Percentiles rank a stretch among this genome's conserved stretches.
phyloP scores from a whole-genome alignment of 2,888 invertebrate genomes.

The Pherbina coryleti region DNA sequence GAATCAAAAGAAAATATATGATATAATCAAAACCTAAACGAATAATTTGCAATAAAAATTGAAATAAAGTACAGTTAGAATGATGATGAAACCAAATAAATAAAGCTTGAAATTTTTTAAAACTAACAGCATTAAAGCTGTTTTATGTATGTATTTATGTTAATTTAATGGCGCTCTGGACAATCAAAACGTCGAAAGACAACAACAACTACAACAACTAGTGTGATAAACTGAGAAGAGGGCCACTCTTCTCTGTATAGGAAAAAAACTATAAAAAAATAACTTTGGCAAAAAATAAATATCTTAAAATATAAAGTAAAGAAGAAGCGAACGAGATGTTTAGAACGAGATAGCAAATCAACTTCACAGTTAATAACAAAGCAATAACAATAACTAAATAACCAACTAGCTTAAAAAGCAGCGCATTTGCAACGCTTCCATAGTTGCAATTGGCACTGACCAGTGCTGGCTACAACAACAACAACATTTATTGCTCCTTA shows the following conservation, averaged over 20 bases:
- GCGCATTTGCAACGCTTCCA: slow-evolving; percentile 9
- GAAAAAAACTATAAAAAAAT: neutral
- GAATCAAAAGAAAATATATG: neutral
- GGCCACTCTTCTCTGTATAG: no score
- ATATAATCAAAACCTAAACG: neutral
- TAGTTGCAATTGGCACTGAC: neutral
- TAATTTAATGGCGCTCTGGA: no score
- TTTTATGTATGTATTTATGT: no score
- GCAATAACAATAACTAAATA: neutral
- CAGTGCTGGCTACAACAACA: neutral
- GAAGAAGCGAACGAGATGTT: neutral
- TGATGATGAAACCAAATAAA: neutral
- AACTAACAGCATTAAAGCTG: neutral
- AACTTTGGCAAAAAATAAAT: neutral
- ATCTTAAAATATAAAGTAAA: neutral
- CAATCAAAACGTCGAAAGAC: no score
- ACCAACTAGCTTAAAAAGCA: neutral
- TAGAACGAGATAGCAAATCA: neutral
- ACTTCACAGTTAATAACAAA: slow-evolving; percentile 12
- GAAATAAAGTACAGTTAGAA: neutral
- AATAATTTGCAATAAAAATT: neutral
- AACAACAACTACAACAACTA: no score
- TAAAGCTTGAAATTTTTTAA: neutral
- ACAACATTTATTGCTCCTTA: neutral
- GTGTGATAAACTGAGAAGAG: no score